Conservation (phyloP, 1,140 invertebrate species). For the Paralvinella palmiformis region DNA sequence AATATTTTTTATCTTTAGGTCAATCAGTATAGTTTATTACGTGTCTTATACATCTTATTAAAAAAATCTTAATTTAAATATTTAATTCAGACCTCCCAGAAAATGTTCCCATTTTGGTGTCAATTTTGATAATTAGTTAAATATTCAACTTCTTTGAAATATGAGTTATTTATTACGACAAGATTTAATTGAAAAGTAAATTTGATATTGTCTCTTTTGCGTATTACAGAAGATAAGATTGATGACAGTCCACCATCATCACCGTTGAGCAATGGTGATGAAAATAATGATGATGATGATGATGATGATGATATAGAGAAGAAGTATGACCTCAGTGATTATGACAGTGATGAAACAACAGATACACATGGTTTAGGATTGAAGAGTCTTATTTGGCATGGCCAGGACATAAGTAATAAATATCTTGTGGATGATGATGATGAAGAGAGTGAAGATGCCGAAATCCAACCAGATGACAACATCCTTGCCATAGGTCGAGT, state of each 20-base stretch:
- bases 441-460: conserved; percentile 75
- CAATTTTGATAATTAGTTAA: no score
- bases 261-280: not conserved
- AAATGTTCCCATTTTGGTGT: no score
- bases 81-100: no score
- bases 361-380: conserved; percentile 23
- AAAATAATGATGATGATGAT: conserved; percentile 15
- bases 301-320: conserved; percentile 34
- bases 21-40: no score
- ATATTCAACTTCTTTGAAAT: not conserved
- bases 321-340: conserved; percentile 53
- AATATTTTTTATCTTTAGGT: no score
- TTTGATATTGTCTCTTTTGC: no score
- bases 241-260: not conserved
- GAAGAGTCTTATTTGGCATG: conserved; percentile 18
- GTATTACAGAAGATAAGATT: not conserved
- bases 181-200: no score
- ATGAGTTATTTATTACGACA: not conserved
- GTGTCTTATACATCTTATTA: no score
- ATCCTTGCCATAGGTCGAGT: conserved; percentile 82
- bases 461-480: conserved; percentile 83
- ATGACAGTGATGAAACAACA: conserved; percentile 29
- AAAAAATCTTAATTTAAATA: no score
- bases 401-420: conserved; percentile 53
- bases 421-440: conserved; percentile 65